phyloP scores from a whole-genome alignment of 1,140 invertebrate genomes.

The Aradophagus sp. region DNA sequence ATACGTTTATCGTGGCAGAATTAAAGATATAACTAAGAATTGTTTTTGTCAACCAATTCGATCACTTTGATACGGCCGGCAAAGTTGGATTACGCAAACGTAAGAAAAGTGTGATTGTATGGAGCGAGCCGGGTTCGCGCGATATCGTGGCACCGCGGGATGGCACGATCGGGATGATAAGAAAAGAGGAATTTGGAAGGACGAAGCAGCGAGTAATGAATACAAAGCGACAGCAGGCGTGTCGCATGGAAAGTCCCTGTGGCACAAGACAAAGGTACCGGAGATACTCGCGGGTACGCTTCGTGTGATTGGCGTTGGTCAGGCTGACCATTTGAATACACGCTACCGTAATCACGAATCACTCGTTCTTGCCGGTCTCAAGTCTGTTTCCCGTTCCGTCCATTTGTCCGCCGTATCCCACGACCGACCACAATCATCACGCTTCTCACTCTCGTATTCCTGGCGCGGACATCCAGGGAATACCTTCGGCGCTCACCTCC shows the following conservation, averaged over 20 bases:
- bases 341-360: conserved; percentile 73
- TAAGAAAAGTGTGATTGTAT: too few species aligned
- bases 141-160: too few species aligned
- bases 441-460: conserved; percentile 61
- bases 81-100: too few species aligned
- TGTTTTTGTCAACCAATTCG: too few species aligned
- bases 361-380: conserved; percentile 45
- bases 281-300: conserved; percentile 67
- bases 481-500: conserved; percentile 62
- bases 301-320: conserved; percentile 74
- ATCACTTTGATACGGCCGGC: too few species aligned
- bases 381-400: conserved; percentile 57
- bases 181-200: conserved; percentile 48
- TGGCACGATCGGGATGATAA: too few species aligned
- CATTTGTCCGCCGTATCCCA: conserved; percentile 62
- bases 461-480: conserved; percentile 62
- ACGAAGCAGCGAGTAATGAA: conserved; percentile 37
- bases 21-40: too few species aligned
- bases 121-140: too few species aligned
- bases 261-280: conserved; percentile 74
- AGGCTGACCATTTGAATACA: conserved; percentile 75
- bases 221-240: conserved; percentile 53
- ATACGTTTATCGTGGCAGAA: too few species aligned
- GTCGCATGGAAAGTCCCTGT: conserved; percentile 63
- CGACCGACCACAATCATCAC: conserved; percentile 63